Percentiles rank a stretch among this genome's conserved stretches.
phyloP scores from a whole-genome alignment of 1,140 invertebrate genomes.

The Oncopeltus fasciatus region DNA sequence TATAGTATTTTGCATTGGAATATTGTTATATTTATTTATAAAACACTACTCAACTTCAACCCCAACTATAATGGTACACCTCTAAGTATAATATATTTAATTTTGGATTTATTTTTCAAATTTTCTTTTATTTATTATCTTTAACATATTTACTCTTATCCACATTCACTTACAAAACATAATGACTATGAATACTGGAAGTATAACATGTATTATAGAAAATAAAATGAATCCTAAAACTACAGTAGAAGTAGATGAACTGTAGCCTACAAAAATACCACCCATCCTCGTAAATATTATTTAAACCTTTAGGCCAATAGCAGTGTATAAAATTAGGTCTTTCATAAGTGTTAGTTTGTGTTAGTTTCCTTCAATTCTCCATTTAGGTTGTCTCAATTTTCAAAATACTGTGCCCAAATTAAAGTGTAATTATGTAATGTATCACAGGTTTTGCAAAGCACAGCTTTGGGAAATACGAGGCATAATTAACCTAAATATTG shows the following conservation, averaged over 20 bases:
- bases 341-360: conserved; percentile 13
- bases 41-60: no score
- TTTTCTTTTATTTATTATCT: background rate
- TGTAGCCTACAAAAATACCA: conserved; percentile 11
- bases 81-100: background rate
- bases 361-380: conserved; percentile 3
- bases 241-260: conserved; percentile 8
- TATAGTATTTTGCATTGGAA: no score
- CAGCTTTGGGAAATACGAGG: background rate
- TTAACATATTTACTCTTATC: background rate
- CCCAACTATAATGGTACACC: background rate
- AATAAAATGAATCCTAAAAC: background rate
- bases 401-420: background rate
- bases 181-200: background rate
- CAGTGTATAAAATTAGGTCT: conserved; percentile 12
- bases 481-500: background rate
- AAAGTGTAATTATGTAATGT: background rate
- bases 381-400: background rate
- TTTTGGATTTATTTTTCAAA: background rate
- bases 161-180: background rate
- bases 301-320: conserved; percentile 6
- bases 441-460: background rate
- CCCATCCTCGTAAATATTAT: conserved; percentile 3
- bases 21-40: no score
- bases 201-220: conserved; percentile 11